Evolutionary conservation across 2,113 vertebrate species (phyloP).

Genomic region (Hyperopisus bebe): DNA sequence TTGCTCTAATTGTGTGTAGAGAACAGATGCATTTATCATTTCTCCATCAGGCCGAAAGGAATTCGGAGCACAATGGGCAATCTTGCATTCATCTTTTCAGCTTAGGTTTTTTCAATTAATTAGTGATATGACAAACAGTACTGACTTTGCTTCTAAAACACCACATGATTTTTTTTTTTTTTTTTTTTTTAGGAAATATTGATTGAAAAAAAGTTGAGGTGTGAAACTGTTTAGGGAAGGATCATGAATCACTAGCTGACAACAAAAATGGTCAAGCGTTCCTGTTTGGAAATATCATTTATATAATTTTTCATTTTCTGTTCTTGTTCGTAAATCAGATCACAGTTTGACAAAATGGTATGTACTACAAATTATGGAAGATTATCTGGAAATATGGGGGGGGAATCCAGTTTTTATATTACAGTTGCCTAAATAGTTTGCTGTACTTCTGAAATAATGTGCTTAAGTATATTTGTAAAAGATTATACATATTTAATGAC

Average conservation of each 20-base stretch:
- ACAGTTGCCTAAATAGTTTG: background rate
- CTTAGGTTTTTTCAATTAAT: background rate
- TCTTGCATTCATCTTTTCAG: background rate
- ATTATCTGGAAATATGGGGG: background rate
- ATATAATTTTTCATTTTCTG: background rate
- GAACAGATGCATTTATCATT: background rate
- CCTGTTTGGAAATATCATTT: background rate
- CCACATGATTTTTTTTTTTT: background rate
- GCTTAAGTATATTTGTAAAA: background rate
- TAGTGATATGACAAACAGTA: background rate
- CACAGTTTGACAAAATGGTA: background rate
- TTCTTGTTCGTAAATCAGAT: background rate
- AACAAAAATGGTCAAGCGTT: background rate
- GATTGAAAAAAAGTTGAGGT: background rate
- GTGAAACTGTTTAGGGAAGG: background rate
- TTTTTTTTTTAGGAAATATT: background rate
- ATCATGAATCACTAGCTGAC: background rate
- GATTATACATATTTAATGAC: background rate
- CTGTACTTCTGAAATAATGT: background rate
- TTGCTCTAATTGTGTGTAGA: background rate
- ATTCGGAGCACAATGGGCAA: background rate
- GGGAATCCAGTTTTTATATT: background rate
- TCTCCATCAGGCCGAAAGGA: background rate
- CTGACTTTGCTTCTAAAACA: background rate
- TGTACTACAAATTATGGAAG: background rate